Evolutionary conservation across 2,888 invertebrate species (phyloP).

Genomic region (Abscondita cerata): DNA sequence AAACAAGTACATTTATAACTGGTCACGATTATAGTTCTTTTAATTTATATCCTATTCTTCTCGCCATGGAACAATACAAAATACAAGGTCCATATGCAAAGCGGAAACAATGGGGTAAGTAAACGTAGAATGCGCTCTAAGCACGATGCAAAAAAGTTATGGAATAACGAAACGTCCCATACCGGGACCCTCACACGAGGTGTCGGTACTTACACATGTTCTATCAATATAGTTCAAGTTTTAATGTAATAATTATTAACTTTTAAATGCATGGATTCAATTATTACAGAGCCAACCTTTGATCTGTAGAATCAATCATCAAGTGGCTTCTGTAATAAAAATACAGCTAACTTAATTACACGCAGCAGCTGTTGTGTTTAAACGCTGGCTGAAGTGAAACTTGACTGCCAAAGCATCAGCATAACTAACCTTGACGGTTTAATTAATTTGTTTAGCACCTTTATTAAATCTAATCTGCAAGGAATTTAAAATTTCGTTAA

Average conservation of each 20-base stretch:
- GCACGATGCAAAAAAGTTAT: slow-evolving; percentile 31
- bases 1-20: slow-evolving; percentile 26
- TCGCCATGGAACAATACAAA: slow-evolving; percentile 35
- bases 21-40: slow-evolving; percentile 36
- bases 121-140: slow-evolving; percentile 35
- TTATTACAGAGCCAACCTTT: slow-evolving; percentile 48
- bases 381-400: slow-evolving; percentile 16
- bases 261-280: slow-evolving; percentile 42
- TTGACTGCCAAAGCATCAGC: slow-evolving; percentile 24
- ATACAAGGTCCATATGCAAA: slow-evolving; percentile 35
- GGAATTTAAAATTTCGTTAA: no score
- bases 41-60: slow-evolving; percentile 43
- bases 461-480: no score
- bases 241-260: slow-evolving; percentile 28
- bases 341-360: slow-evolving; percentile 49
- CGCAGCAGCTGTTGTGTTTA: slow-evolving; percentile 42
- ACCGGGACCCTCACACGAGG: slow-evolving; percentile 40
- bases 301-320: slow-evolving; percentile 49
- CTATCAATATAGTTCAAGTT: slow-evolving; percentile 32
- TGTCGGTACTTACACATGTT: slow-evolving; percentile 36
- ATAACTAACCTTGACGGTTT: slow-evolving; percentile 39
- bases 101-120: slow-evolving; percentile 35
- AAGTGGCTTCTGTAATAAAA: slow-evolving; percentile 45
- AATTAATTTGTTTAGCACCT: no score
- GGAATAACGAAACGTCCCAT: slow-evolving; percentile 40